A percentile compares a stretch with the other conserved stretches of the same genome.
phyloP scores from a whole-genome alignment of 2,113 vertebrate genomes.

The Psittacus erithacus region DNA sequence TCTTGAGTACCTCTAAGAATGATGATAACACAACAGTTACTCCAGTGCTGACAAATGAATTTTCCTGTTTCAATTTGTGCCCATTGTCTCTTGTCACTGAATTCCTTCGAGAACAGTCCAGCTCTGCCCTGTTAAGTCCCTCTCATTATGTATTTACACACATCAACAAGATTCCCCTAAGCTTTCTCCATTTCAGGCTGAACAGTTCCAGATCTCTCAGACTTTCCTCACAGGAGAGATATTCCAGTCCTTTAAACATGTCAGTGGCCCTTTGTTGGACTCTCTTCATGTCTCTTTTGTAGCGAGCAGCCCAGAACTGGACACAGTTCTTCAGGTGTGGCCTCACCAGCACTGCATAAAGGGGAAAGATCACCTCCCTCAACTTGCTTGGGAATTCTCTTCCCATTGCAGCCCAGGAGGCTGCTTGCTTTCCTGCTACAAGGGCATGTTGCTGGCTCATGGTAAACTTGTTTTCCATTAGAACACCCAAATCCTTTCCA shows the following conservation, averaged over 20 bases:
- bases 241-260: not conserved
- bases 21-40: not conserved
- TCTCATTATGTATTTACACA: not conserved
- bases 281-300: not conserved
- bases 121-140: not conserved
- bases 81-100: not conserved
- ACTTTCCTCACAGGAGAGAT: not conserved
- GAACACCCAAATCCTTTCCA: not conserved
- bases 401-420: accelerated
- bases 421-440: accelerated
- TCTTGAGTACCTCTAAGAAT: not conserved
- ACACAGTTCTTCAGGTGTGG: not conserved
- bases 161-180: not conserved
- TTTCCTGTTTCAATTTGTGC: not conserved
- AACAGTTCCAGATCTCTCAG: not conserved
- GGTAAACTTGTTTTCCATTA: no score
- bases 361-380: not conserved
- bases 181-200: not conserved
- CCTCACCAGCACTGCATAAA: not conserved
- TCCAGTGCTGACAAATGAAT: not conserved
- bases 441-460: accelerated
- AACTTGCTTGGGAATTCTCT: accelerated
- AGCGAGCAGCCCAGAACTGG: not conserved
- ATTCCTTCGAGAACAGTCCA: not conserved
- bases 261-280: not conserved